phyloP scores from a whole-genome alignment of 2,797 vertebrate genomes.

The Diplodus puntazzo region DNA sequence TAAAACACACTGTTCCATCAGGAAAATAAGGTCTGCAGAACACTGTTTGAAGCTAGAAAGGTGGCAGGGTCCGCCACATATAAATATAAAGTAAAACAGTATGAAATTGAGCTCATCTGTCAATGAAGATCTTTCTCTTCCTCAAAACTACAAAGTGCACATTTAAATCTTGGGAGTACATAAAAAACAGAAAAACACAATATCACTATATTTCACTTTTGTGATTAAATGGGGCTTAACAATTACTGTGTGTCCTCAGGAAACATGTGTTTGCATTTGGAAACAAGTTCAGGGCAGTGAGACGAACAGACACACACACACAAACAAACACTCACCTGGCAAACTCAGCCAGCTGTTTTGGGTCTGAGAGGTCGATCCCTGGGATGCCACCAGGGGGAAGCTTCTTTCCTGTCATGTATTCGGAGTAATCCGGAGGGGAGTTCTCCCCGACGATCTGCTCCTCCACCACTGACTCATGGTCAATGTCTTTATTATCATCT shows the following conservation, averaged over 20 bases:
- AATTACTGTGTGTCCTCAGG: neutral
- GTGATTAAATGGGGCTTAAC: neutral
- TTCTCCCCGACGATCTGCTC: constrained; percentile 98
- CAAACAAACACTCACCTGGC: constrained; percentile 90
- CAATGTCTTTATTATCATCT: constrained; percentile 98
- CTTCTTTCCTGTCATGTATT: constrained; percentile 99
- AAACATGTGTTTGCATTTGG: constrained; percentile 17
- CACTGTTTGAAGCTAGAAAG: too few relatives aligned
- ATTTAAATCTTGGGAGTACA: too few relatives aligned
- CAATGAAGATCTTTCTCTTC: too few relatives aligned
- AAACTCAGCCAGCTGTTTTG: constrained; percentile 98
- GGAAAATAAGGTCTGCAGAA: too few relatives aligned
- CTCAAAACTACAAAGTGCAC: too few relatives aligned
- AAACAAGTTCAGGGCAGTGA: neutral
- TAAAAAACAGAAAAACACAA: too few relatives aligned
- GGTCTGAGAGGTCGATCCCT: constrained; percentile 97
- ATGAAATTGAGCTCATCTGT: too few relatives aligned
- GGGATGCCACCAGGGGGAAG: constrained; percentile 98
- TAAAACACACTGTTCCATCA: too few relatives aligned
- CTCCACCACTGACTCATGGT: constrained; percentile 98
- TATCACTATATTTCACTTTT: neutral
- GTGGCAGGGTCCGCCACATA: too few relatives aligned
- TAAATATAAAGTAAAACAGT: too few relatives aligned
- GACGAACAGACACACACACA: constrained; percentile 71
- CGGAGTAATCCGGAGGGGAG: constrained; percentile 97